These are phyloP conservation scores for Agraylea sexmaculata DNA, from an alignment of 1,140 invertebrate species.

Conservation along the genomic window DNA sequence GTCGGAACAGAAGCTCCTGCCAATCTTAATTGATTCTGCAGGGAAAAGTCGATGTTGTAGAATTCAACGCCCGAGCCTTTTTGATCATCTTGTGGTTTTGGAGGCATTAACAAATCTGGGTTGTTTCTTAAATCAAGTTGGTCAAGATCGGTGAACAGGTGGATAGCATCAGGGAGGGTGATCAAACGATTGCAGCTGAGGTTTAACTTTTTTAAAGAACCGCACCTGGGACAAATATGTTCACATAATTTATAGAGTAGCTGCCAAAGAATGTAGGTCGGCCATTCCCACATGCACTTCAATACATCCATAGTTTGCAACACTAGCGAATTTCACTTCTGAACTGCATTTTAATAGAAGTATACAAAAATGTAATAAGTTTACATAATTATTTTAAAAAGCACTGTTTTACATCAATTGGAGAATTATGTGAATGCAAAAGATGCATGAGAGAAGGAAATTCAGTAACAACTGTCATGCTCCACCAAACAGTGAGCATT, in stretches of 20 bases:
- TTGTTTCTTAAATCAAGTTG: slow-evolving; percentile 86
- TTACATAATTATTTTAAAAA: neutral
- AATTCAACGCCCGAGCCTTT: slow-evolving; percentile 79
- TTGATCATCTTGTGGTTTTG: slow-evolving; percentile 77
- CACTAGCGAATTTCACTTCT: neutral
- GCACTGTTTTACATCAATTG: neutral
- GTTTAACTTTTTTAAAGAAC: slow-evolving; percentile 89
- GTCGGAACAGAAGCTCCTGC: slow-evolving; percentile 80
- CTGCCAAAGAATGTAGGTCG: slow-evolving; percentile 2
- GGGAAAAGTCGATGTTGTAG: slow-evolving; percentile 98
- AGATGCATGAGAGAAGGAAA: neutral
- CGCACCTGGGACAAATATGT: slow-evolving; percentile 60
- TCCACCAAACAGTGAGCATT: no score
- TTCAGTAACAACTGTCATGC: no score
- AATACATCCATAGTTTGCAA: slow-evolving; percentile 8
- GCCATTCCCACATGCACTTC: slow-evolving; percentile 4
- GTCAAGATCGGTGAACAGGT: slow-evolving; percentile 84
- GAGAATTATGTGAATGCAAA: neutral
- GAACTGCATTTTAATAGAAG: no score
- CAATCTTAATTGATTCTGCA: slow-evolving; percentile 85
- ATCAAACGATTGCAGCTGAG: slow-evolving; percentile 88
- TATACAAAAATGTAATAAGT: no score
- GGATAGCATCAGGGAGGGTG: slow-evolving; percentile 94
- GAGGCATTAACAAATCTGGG: slow-evolving; percentile 94
- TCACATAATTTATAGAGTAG: slow-evolving; percentile 2